phyloP scores from a whole-genome alignment of 2,797 vertebrate species.

The Podargus strigoides region DNA sequence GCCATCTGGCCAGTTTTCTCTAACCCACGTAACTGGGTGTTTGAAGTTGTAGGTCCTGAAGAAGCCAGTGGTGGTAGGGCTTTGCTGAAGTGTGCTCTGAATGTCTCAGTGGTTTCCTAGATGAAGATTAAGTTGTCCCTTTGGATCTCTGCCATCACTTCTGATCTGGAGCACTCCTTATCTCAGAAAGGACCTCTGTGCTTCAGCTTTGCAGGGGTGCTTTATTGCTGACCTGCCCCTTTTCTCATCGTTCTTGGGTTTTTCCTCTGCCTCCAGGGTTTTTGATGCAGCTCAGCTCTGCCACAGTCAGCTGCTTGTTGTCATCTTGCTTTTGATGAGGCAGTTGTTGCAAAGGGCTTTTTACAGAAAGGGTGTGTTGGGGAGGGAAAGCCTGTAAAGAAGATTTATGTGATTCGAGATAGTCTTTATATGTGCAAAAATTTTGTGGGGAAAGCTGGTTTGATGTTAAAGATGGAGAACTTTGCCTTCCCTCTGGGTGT shows the following conservation, averaged over 20 bases:
- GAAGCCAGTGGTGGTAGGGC: neutral
- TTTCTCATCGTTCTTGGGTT: neutral
- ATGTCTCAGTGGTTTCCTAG: neutral
- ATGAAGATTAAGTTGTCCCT: neutral
- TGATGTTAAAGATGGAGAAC: neutral
- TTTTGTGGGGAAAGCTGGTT: neutral
- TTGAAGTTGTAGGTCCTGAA: neutral
- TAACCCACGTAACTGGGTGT: neutral
- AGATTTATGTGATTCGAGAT: neutral
- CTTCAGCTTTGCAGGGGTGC: neutral
- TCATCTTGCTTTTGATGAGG: neutral
- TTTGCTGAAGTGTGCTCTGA: neutral
- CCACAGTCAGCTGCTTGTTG: neutral
- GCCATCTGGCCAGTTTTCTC: neutral
- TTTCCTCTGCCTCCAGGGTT: neutral
- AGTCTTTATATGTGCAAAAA: neutral
- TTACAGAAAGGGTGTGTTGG: neutral
- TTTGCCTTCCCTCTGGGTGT: neutral
- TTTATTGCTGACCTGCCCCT: rapidly evolving
- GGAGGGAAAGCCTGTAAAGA: neutral
- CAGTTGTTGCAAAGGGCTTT: neutral
- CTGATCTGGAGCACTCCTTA: neutral
- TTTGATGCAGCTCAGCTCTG: neutral
- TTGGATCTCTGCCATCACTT: neutral
- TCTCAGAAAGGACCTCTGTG: neutral